Conservation (phyloP, 2,113 vertebrate species). For the Sphaerodactylus townsendi region DNA sequence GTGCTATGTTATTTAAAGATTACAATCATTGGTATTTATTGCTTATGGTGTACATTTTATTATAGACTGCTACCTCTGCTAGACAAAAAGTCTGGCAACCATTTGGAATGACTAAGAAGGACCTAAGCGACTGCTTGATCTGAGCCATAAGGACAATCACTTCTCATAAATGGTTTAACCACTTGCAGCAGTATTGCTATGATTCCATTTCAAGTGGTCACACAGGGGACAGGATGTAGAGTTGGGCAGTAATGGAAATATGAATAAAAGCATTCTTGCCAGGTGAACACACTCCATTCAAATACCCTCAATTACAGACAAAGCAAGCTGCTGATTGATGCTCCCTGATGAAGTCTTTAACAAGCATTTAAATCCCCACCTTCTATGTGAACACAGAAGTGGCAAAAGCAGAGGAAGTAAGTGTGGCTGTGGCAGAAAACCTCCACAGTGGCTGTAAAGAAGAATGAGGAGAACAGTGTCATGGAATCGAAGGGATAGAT, state of each 20-base stretch:
- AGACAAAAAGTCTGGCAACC: not conserved
- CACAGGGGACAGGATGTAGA: not conserved
- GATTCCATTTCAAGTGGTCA: not conserved
- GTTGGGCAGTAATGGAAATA: not conserved
- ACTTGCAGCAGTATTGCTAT: not conserved
- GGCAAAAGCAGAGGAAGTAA: too few relatives aligned
- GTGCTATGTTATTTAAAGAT: not conserved
- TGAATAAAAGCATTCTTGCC: not conserved
- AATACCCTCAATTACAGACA: too few relatives aligned
- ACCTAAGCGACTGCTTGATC: not conserved
- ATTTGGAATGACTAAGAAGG: not conserved
- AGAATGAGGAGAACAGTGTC: too few relatives aligned
- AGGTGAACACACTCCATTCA: not conserved
- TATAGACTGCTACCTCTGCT: not conserved
- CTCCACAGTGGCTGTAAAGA: too few relatives aligned
- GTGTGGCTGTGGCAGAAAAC: too few relatives aligned
- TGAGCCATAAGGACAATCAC: not conserved
- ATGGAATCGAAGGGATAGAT: too few relatives aligned
- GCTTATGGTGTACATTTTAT: not conserved
- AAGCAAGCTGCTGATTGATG: too few relatives aligned
- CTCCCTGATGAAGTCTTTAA: too few relatives aligned
- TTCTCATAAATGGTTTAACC: not conserved
- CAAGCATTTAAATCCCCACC: too few relatives aligned
- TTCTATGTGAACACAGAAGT: too few relatives aligned
- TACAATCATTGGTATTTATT: not conserved